Conservation (phyloP, 2,797 vertebrate species). For the Thripadectes ignobilis region DNA sequence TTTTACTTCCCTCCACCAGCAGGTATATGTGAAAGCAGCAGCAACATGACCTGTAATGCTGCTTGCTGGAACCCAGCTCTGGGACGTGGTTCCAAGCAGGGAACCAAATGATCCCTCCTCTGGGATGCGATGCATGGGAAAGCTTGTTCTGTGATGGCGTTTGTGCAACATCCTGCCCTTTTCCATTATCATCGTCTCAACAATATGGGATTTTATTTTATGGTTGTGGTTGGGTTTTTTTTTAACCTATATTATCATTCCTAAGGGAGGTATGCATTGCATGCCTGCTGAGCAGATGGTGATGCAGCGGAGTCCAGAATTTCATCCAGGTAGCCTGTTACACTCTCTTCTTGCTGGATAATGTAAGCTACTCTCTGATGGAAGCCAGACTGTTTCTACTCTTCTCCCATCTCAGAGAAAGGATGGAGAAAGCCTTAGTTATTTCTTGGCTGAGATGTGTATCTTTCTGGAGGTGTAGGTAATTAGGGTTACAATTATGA, state of each 20-base stretch:
- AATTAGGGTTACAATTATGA: neutral
- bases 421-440: neutral
- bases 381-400: neutral
- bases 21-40: neutral
- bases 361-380: neutral
- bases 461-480: neutral
- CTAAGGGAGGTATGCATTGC: neutral
- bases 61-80: neutral
- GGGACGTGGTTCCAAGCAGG: too few relatives aligned
- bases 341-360: neutral
- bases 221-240: fast-evolving
- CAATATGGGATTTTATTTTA: neutral
- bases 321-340: neutral
- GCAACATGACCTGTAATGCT: neutral
- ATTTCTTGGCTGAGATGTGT: neutral
- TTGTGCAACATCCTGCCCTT: neutral
- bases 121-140: neutral
- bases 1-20: neutral
- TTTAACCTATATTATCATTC: neutral
- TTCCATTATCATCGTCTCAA: neutral
- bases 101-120: neutral
- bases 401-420: neutral
- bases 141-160: neutral
- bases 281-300: neutral
- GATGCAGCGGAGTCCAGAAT: neutral